A percentile compares a stretch with the other conserved stretches of the same genome.
These are phyloP conservation scores for Drosophila prostipennis DNA, from an alignment of 2,888 invertebrate species.

Conservation along the genomic window DNA sequence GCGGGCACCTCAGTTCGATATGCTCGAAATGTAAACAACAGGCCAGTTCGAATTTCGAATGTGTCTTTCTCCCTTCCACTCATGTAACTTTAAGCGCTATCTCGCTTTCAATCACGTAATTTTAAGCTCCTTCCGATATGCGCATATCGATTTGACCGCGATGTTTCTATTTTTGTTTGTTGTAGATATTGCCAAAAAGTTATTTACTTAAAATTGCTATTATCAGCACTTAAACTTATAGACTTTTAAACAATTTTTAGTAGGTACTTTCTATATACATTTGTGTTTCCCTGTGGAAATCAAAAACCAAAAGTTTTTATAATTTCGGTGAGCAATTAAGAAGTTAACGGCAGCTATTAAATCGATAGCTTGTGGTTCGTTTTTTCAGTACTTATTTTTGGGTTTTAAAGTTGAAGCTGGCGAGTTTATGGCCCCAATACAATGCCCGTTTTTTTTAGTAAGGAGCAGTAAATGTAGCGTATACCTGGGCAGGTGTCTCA, in stretches of 20 bases:
- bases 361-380: constrained; percentile 21
- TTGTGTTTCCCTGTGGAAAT: background rate
- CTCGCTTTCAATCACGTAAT: too few species aligned
- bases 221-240: background rate
- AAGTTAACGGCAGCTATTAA: constrained; percentile 21
- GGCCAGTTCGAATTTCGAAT: too few species aligned
- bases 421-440: constrained; percentile 2
- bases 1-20: too few species aligned
- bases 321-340: constrained; percentile 24
- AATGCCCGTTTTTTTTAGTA: constrained; percentile 2
- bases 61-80: too few species aligned
- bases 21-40: too few species aligned
- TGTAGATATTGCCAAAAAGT: background rate
- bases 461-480: constrained; percentile 38
- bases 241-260: background rate
- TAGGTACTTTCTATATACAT: background rate
- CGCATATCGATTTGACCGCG: too few species aligned
- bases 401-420: constrained; percentile 23
- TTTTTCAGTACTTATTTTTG: background rate
- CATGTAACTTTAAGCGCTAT: too few species aligned
- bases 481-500: constrained; percentile 25
- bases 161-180: too few species aligned
- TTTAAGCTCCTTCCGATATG: too few species aligned
- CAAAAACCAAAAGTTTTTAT: background rate
- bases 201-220: background rate